These are phyloP conservation scores for Chrysodeixis includens DNA, from an alignment of 2,888 invertebrate genomes.

Conservation along the genomic window DNA sequence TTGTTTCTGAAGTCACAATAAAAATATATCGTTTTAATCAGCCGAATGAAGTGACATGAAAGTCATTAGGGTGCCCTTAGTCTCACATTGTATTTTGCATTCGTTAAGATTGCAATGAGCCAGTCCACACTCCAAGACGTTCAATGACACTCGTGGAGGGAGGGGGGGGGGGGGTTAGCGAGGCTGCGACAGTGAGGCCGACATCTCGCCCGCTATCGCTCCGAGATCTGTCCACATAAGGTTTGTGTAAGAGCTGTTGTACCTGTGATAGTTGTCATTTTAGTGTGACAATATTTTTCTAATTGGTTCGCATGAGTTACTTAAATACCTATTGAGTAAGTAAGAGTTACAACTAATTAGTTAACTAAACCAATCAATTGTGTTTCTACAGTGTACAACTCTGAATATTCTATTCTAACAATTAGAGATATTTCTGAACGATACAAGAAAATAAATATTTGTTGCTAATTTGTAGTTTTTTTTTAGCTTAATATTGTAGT, in stretches of 20 bases:
- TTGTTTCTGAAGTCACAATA: conserved; percentile 23
- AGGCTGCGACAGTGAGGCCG: conserved; percentile 81
- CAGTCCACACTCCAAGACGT: conserved; percentile 74
- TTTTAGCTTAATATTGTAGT: too few relatives aligned
- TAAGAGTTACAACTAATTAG: too few relatives aligned
- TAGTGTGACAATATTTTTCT: conserved; percentile 21
- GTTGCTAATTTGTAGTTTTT: too few relatives aligned
- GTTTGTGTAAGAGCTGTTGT: conserved; percentile 44
- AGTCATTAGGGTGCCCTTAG: conserved; percentile 69
- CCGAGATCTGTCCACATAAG: conserved; percentile 79
- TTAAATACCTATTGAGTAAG: too few relatives aligned
- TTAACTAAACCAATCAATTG: too few relatives aligned
- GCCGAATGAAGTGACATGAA: conserved; percentile 58
- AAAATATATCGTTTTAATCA: conserved; percentile 57
- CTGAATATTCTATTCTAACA: too few relatives aligned
- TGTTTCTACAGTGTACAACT: too few relatives aligned
- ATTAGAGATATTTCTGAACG: too few relatives aligned
- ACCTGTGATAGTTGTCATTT: conserved; percentile 53
- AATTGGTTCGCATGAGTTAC: too few relatives aligned
- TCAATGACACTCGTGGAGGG: conserved; percentile 77
- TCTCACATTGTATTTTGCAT: conserved; percentile 74
- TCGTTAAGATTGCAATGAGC: conserved; percentile 72
- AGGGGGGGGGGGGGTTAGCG: conserved; percentile 67
- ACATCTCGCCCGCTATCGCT: conserved; percentile 82
- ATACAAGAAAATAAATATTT: too few relatives aligned